Conservation (phyloP, 2,113 vertebrate species). For the Chlamydotis undulata region DNA sequence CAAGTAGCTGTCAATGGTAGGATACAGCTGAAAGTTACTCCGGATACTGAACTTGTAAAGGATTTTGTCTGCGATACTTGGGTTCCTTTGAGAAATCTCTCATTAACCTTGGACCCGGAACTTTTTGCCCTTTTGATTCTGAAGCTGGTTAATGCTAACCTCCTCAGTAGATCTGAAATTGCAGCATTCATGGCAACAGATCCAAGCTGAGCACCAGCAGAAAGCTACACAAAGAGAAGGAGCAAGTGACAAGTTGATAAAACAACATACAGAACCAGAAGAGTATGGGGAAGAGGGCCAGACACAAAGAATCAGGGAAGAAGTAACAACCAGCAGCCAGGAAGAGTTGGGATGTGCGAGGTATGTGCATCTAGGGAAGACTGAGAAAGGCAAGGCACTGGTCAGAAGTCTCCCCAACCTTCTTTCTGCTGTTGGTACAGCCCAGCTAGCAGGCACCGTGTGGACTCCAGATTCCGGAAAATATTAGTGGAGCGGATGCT, state of each 20-base stretch:
- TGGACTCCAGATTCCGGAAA: conserved; percentile 91
- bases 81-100: neutral
- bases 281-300: neutral
- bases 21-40: neutral
- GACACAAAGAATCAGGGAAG: neutral
- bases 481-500: conserved; percentile 95
- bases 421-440: conserved; percentile 88
- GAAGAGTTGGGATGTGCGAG: neutral
- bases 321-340: neutral
- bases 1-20: neutral
- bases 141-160: neutral
- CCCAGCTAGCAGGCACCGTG: conserved; percentile 90
- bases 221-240: neutral
- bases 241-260: neutral
- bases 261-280: neutral
- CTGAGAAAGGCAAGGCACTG: neutral
- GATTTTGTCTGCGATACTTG: neutral
- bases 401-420: conserved; percentile 74
- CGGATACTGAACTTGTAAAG: neutral
- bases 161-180: neutral
- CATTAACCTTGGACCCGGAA: neutral
- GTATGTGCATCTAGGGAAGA: neutral
- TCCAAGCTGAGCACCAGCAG: neutral
- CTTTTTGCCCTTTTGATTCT: neutral
- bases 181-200: neutral